Base-by-base conservation (phyloP, 2,888 invertebrate genomes). In the Platypus cylindrus region DNA sequence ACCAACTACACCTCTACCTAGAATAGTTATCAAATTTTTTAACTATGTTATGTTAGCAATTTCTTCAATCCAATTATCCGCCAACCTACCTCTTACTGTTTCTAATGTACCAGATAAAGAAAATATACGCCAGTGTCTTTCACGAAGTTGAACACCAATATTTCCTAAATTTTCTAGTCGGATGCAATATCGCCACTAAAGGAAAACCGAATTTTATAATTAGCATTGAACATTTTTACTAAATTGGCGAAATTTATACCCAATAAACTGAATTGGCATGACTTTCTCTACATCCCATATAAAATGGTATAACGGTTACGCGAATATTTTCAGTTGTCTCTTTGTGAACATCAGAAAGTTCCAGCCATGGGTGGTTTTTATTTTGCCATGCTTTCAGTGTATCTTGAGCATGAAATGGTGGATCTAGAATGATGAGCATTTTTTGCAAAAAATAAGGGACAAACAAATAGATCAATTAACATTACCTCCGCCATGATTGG, bases 41-140 rank as follows among this genome's bases (percentile, higher is more conserved):
- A n/a, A n/a, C n/a, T n/a, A n/a, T n/a, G n/a, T n/a, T n/a, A n/a
- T n/a, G n/a, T n/a, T n/a, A n/a, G n/a, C n/a, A 20, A 9, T 20
- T 20, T 7, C 5, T 20, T 20, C 9, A 20, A 20, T 7, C 5
- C 5, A 20, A 20, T 7, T 20, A 20, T 20, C 9, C 20, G 5
- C 20, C 20, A 20, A 31, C 30, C 30, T 32, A 41, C 94, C 95
- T 47, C 93, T 71, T 2, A 87, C 87, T 0, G 93, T 94, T 66
- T 95, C 94, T 52, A 95, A 65, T 9, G 94, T 93, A 34, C 89
- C 87, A 32, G 84, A 85, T 40, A 95, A 67, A 22, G 91, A 91
- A 63, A 95, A 95, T 58, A 97, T 95, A 48, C 94, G 74, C 95
- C 95, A 95, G 63, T 95, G 93, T n/a, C 97, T 69, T 66, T 97